Percentiles rank a stretch among this genome's conserved stretches.
Conservation (phyloP, 2,113 vertebrate species). For the Mormyrus lacerda region DNA sequence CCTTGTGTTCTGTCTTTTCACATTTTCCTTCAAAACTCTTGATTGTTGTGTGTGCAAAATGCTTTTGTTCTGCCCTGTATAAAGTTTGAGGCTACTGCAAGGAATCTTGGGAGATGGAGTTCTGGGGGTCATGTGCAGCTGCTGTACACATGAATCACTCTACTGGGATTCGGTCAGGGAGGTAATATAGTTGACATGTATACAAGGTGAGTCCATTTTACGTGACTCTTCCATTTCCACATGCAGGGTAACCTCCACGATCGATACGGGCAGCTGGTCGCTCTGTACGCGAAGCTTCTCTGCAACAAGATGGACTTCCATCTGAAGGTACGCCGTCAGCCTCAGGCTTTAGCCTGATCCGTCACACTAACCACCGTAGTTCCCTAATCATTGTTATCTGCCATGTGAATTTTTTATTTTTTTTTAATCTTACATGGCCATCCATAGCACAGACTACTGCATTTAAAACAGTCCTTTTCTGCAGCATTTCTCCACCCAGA, state of each 20-base stretch:
- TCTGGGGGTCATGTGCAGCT: neutral
- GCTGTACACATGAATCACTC: neutral
- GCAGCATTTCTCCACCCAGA: neutral
- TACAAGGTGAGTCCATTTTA: neutral
- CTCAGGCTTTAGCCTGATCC: neutral
- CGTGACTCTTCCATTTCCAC: neutral
- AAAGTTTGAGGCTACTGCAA: neutral
- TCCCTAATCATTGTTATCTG: neutral
- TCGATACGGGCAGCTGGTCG: constrained; percentile 87
- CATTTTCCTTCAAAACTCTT: neutral
- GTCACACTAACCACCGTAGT: neutral
- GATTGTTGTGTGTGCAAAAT: neutral
- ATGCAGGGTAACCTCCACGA: constrained; percentile 77
- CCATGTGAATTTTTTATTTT: neutral
- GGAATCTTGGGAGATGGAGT: neutral
- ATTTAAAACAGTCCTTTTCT: neutral
- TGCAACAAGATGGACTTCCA: constrained; percentile 94
- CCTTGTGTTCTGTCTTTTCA: neutral
- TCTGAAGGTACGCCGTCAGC: constrained; percentile 65
- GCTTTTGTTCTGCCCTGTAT: neutral
- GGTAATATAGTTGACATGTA: neutral
- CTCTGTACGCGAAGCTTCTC: constrained; percentile 82
- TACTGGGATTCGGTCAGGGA: neutral
- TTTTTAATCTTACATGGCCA: neutral
- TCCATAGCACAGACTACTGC: neutral